Base-by-base conservation (phyloP, 2,113 vertebrate genomes). In the Columba janthina region DNA sequence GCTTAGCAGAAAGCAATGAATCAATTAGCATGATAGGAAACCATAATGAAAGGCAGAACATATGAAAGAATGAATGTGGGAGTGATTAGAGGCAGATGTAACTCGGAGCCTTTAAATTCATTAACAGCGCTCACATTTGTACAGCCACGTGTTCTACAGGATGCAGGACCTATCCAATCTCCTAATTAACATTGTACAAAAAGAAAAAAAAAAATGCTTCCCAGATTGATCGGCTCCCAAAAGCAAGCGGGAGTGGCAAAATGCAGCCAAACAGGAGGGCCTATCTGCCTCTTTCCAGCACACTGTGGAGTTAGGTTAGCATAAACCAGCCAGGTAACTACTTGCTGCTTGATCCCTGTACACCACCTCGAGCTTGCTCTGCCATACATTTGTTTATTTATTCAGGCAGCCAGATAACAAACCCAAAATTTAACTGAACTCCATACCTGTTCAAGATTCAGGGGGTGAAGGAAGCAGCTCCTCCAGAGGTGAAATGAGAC, bases 1-100 rank as follows among this genome's bases (percentile, higher is more conserved):
- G 22, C 42, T 90, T 86, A 94, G 56, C 67, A 83, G 44, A 64
- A 96, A 80, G 36, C 61, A 83, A 92, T 88, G 38, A 88, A 76
- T 83, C 78, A 86, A 88, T 88, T 88, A 94, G 25, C 72, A 85
- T 72, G 60, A 71, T 42, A 71, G 51, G 75, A 83, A 90, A 80
- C 56, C 1, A 0, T 74, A 88, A 83, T 0, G 0, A 78, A 82
- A 12, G 69, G 74, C 53, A 89, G 85, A 94, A 88, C 28, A 16
- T 38, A 38, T 1, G 28, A 86, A 88, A 90, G 42, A 66, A 80
- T 73, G 54, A 72, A 80, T 46, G 29, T 38, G 56, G 73, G 25
- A 74, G 32, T 15, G 51, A 85, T 88, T 5, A 73, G 67, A 88
- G 46, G 58, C 71, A 95, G 85, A 79, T 77, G 54, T 70, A 76